Percentiles rank a stretch among this genome's conserved stretches.
Conservation (phyloP, 2,113 vertebrate species). For the Rhipidura dahli region DNA sequence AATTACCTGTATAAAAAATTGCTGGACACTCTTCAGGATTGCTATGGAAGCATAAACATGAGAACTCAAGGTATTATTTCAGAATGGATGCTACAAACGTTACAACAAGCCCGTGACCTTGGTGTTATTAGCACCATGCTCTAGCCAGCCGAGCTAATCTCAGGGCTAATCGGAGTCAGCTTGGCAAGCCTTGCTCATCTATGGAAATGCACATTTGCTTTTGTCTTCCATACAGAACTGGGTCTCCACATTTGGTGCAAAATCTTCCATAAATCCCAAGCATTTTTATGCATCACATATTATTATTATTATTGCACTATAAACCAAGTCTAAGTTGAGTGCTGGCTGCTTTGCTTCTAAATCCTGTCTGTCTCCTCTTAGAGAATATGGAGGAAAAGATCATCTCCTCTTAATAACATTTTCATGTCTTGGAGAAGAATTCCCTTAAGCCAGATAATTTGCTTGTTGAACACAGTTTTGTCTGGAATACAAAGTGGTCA, state of each 20-base stretch:
- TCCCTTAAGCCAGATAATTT: not conserved
- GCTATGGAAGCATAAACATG: not conserved
- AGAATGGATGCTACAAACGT: not conserved
- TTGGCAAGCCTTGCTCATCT: not conserved
- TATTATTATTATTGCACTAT: not conserved
- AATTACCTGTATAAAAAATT: not conserved
- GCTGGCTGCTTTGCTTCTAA: not conserved
- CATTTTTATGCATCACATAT: not conserved
- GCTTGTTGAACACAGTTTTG: not conserved
- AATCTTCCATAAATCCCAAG: not conserved
- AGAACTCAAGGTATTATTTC: not conserved
- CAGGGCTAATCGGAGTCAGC: not conserved
- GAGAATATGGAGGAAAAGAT: not conserved
- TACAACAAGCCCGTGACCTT: fast-evolving
- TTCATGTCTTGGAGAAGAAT: not conserved
- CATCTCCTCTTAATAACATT: not conserved
- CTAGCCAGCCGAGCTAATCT: not conserved
- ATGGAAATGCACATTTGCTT: not conserved
- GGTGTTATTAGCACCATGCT: not conserved
- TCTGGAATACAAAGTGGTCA: not conserved
- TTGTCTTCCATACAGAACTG: not conserved
- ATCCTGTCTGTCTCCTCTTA: not conserved
- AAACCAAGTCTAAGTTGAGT: not conserved
- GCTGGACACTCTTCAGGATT: not conserved
- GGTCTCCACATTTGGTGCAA: not conserved